Conservation (phyloP, 2,888 invertebrate species). For the Chesias legatella region DNA sequence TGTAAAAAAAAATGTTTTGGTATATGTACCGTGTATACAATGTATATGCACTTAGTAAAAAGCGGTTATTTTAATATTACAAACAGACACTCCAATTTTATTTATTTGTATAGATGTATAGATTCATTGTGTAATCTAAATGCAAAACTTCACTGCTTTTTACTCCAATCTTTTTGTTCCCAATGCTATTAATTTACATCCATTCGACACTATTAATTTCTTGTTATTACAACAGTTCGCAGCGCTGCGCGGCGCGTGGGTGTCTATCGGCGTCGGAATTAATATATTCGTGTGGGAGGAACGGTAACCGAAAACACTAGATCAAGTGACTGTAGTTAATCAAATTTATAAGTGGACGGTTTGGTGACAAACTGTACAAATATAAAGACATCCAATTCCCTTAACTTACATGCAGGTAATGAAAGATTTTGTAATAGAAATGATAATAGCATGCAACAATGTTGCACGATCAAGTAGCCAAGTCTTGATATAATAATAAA, state of each 20-base stretch:
- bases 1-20: too few species aligned
- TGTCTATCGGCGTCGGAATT: conserved; percentile 44
- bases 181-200: conserved; percentile 43
- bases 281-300: conserved; percentile 54
- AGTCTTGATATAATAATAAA: too few species aligned
- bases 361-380: conserved; percentile 47
- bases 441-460: background rate
- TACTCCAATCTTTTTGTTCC: conserved; percentile 31
- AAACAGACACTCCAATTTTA: too few species aligned
- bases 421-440: too few species aligned
- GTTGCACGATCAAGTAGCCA: too few species aligned
- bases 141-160: too few species aligned
- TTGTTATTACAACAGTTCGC: conserved; percentile 45
- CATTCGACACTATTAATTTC: conserved; percentile 50
- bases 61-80: too few species aligned
- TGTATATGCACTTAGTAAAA: too few species aligned
- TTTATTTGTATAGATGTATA: too few species aligned
- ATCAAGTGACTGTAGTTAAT: conserved; percentile 68
- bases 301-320: conserved; percentile 46
- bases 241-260: conserved; percentile 44
- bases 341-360: conserved; percentile 48
- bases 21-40: too few species aligned
- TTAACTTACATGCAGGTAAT: too few species aligned
- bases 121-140: too few species aligned
- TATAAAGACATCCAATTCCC: conserved; percentile 50